Conservation (phyloP, 1,140 invertebrate species). For the Scaptomyza montana region DNA sequence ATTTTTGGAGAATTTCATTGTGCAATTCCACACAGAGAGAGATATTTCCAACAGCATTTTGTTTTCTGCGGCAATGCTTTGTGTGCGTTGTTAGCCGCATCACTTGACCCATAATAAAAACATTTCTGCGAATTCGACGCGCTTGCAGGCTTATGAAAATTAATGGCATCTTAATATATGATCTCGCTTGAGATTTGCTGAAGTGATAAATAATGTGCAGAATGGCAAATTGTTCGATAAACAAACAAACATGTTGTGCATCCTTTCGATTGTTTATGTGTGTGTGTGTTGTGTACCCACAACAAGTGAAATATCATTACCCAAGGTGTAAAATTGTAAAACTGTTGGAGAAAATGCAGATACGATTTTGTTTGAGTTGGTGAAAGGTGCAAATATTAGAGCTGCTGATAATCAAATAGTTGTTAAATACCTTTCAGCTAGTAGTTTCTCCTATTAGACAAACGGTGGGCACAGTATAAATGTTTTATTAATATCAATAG, state of each 20-base stretch:
- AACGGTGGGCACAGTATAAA: background rate
- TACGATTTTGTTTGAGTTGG: background rate
- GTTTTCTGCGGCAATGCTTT: background rate
- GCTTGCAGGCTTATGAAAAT: slow-evolving; percentile 23
- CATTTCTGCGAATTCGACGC: slow-evolving; percentile 48
- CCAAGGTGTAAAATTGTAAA: slow-evolving; percentile 24
- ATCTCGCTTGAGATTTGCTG: slow-evolving; percentile 46
- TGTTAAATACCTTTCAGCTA: slow-evolving; percentile 14
- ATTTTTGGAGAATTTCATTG: slow-evolving; percentile 27
- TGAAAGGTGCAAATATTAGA: slow-evolving; percentile 40
- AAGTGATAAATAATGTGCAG: slow-evolving; percentile 54
- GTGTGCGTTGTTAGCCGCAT: slow-evolving; percentile 2
- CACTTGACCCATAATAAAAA: slow-evolving; percentile 56
- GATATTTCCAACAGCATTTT: slow-evolving; percentile 16
- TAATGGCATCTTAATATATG: slow-evolving; percentile 60
- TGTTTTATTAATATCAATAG: background rate
- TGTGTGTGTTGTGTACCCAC: slow-evolving; percentile 3
- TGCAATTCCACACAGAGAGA: slow-evolving; percentile 26
- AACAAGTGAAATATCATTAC: background rate
- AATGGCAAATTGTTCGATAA: slow-evolving; percentile 41
- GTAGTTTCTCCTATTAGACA: background rate
- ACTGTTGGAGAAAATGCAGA: slow-evolving; percentile 28
- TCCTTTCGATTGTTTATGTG: background rate
- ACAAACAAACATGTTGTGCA: slow-evolving; percentile 47
- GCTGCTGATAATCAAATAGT: background rate